These are phyloP conservation scores for Actenoides hombroni DNA, from an alignment of 2,113 vertebrate species.

Conservation along the genomic window DNA sequence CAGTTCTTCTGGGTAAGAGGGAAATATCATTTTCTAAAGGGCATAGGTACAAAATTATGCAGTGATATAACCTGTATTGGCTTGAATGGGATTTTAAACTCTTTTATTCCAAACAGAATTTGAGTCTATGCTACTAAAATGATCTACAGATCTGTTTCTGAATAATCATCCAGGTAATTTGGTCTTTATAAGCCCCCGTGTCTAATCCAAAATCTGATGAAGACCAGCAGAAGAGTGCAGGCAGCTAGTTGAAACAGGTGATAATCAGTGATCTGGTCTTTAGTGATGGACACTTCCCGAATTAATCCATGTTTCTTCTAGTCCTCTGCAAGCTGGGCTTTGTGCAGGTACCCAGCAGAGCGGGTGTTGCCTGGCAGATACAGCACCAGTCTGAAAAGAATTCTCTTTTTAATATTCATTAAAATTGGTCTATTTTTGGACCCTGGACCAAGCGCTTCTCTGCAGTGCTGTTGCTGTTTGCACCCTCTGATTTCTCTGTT, in stretches of 20 bases:
- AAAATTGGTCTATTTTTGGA: neutral
- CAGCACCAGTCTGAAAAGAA: neutral
- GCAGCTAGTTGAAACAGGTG: neutral
- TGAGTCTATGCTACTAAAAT: neutral
- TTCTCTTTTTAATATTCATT: neutral
- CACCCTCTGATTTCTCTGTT: neutral
- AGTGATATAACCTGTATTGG: neutral
- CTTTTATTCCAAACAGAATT: neutral
- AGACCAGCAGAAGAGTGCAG: neutral
- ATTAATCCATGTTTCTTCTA: neutral
- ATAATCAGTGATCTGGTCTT: neutral
- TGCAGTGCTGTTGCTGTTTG: neutral
- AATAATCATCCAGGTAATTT: neutral
- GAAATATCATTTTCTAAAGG: constrained; percentile 20
- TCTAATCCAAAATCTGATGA: neutral
- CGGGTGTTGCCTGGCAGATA: neutral
- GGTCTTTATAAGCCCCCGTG: neutral
- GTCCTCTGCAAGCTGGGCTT: neutral
- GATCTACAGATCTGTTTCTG: neutral
- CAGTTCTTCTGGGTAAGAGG: neutral
- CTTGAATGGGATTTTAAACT: neutral
- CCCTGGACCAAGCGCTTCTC: neutral
- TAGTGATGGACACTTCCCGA: neutral
- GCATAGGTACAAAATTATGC: neutral
- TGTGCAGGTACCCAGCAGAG: neutral